Base-by-base conservation (phyloP, 2,888 invertebrate species). In the Ennomos quercinarius region DNA sequence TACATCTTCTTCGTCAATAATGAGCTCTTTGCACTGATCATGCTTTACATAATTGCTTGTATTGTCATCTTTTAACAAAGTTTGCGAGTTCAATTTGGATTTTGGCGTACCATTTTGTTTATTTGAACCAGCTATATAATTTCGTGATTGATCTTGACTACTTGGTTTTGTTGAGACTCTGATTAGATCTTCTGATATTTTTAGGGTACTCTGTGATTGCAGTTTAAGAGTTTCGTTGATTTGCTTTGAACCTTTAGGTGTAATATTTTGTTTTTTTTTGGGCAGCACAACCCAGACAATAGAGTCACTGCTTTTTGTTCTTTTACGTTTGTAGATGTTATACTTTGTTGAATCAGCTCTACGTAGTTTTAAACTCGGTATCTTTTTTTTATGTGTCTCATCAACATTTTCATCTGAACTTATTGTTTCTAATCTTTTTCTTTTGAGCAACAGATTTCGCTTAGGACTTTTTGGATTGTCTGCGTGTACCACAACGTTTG, bases 1-100 rank as follows among this genome's bases (percentile, higher is more conserved):
- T 9, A 67, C 54, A 12, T 65, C 65, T 1, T 27, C 5, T 9
- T 64, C 60, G 6, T 56, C 56, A 9, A 67, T 63, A 0, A 61
- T 10, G 3, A 67, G 17, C 44, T 64, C 58, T 48, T 43, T 58
- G 12, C 42, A 44, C 45, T 38, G 34, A 5, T 52, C 40, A 10
- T 39, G 46, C 13, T 27, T 27, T 27, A 27, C 27, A 27, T 0
- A 6, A 2, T 27, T 27, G 6, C 27, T 48, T 8, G 11, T 10
- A 35, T 10, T 27, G 35, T 39, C 27, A 6, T 27, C 6, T 27
- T 27, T 27, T 27, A 27, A 27, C 27, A 6, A 27, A 27, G 6
- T 27, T 27, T 6, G 27, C 5, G 27, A 27, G 27, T 27, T 27
- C 6, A 6, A 27, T 27, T 27, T 27, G 27, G 27, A 27, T 3